Base-by-base conservation (phyloP, 1,140 invertebrate species). In the Mylabris phalerata region DNA sequence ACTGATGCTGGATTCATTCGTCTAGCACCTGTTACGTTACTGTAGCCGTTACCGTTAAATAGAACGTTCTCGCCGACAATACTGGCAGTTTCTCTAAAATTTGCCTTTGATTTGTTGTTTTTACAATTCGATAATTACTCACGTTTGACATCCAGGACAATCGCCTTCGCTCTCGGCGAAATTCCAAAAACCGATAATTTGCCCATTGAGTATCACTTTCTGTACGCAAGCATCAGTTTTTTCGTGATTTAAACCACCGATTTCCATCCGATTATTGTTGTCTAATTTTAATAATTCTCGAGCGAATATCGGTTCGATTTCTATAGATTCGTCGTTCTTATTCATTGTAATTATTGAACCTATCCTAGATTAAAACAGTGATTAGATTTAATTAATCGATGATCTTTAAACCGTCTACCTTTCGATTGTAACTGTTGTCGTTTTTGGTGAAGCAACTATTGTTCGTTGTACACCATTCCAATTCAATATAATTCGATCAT, bases 141-240 rank as follows among this genome's bases (percentile, higher is more conserved):
- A 88, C 84, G 87, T 87, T 75, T 88, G 82, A 62, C 89, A 91
- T 10, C 85, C 86, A 45, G 77, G 78, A 68, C 93, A 97, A 5
- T 82, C 82, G 56, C 79, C 78, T 61, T 69, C 73, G 56, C 84
- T 80, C 32, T 79, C 76, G 1, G 75, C 58, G 70, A 95, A 97
- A 74, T 95, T 92, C 90, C 92, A 97, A 0, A 97, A 76, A 0
- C 94, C 93, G 45, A 97, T 75, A 0, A 80, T 83, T 32, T 84
- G 80, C 4, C 85, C 86, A 73, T 96, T 90, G 1, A 93, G 32
- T 7, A 60, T 50, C 9, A 68, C 47, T 57, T 64, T 63, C 24
- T 75, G 57, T 80, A 68, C 41, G 44, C 64, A 63, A 9, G 13
- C 19, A 3, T 9, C 19, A 32, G 24, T 24, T 44, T 54, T 26